phyloP scores from a whole-genome alignment of 2,888 invertebrate species.

The Coenonympha arcania region DNA sequence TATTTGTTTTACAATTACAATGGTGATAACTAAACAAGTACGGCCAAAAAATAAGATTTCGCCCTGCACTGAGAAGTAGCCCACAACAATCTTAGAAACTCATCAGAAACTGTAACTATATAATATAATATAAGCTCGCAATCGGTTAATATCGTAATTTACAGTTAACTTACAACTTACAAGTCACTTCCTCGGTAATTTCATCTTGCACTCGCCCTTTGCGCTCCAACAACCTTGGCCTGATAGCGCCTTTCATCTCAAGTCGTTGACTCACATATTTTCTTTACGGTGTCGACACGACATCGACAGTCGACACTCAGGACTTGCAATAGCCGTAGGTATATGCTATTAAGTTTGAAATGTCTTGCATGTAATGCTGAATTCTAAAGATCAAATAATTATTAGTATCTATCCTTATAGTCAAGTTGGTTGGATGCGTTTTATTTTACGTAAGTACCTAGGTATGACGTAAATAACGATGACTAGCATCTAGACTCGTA shows the following conservation, averaged over 20 bases:
- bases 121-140: too few species aligned
- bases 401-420: too few species aligned
- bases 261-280: conserved; percentile 30
- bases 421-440: too few species aligned
- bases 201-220: conserved; percentile 31
- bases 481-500: too few species aligned
- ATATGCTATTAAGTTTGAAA: background rate
- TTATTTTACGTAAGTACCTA: too few species aligned
- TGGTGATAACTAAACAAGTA: too few species aligned
- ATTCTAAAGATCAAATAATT: conserved; percentile 2
- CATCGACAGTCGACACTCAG: too few species aligned
- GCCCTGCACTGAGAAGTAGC: background rate
- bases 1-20: too few species aligned
- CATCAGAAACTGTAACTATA: too few species aligned
- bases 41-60: too few species aligned
- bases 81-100: background rate
- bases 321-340: conserved; percentile 14
- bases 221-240: conserved; percentile 41
- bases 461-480: too few species aligned
- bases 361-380: background rate
- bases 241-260: conserved; percentile 37
- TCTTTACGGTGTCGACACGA: conserved; percentile 1
- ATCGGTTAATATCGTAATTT: too few species aligned
- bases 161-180: background rate
- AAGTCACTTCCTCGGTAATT: background rate